Evolutionary conservation across 2,797 vertebrate species (phyloP).

Genomic region (Lophius americanus): DNA sequence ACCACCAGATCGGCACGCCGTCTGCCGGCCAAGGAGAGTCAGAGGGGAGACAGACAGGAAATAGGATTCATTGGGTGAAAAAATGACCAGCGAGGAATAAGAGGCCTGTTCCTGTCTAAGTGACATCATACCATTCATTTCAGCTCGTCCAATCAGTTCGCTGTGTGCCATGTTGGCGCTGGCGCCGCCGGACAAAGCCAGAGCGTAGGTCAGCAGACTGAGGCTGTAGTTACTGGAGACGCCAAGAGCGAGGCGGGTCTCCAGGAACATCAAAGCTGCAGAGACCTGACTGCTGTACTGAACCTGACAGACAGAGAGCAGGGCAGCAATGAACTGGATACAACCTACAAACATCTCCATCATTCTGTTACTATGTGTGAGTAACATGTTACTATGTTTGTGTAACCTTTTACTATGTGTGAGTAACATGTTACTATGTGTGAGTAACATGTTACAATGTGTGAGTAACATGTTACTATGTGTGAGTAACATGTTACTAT

Average conservation of each 20-base stretch:
- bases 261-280: constrained; percentile 81
- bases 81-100: too few species aligned
- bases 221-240: constrained; percentile 89
- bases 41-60: too few species aligned
- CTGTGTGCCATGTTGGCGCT: constrained; percentile 74
- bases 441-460: too few species aligned
- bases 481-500: too few species aligned
- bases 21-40: constrained; percentile 51
- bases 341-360: too few species aligned
- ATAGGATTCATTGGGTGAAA: too few species aligned
- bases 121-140: constrained; percentile 75
- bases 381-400: too few species aligned
- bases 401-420: too few species aligned
- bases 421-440: too few species aligned
- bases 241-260: constrained; percentile 78
- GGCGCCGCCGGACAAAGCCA: constrained; percentile 82
- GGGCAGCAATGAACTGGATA: background rate
- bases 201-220: constrained; percentile 84
- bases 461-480: too few species aligned
- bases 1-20: constrained; percentile 81
- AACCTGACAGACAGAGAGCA: constrained; percentile 48
- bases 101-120: too few species aligned
- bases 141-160: constrained; percentile 80
- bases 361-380: too few species aligned
- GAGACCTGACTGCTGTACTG: constrained; percentile 50